Conservation (phyloP, 1,140 invertebrate species). For the Mamestra configurata region DNA sequence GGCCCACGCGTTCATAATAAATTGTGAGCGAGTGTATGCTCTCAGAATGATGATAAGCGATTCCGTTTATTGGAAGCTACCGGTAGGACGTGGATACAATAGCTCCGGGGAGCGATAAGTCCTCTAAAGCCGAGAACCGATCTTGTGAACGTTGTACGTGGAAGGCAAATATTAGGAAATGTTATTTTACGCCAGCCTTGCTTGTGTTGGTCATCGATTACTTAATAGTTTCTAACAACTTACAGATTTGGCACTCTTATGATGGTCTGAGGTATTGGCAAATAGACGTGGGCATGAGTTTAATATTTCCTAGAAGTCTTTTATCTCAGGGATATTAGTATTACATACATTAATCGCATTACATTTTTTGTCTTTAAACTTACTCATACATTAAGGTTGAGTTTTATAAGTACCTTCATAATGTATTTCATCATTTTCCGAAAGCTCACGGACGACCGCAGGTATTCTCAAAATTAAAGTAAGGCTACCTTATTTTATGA, state of each 20-base stretch:
- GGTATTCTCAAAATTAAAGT: background rate
- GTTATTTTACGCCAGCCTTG: background rate
- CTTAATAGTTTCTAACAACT: slow-evolving; percentile 25
- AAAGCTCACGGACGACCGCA: background rate
- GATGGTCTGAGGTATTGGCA: slow-evolving; percentile 4
- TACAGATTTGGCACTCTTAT: slow-evolving; percentile 8
- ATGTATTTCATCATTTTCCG: background rate
- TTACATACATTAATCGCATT: background rate
- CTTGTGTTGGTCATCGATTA: background rate
- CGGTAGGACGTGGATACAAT: slow-evolving; percentile 23
- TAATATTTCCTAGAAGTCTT: slow-evolving; percentile 10
- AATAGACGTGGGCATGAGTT: background rate
- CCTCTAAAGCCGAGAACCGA: background rate
- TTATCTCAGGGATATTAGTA: slow-evolving; percentile 3
- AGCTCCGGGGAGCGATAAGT: background rate
- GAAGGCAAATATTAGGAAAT: slow-evolving; percentile 14
- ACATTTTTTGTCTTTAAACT: background rate
- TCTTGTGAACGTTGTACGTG: background rate
- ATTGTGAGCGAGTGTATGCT: slow-evolving; percentile 32
- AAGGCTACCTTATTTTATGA: background rate
- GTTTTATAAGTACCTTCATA: no score
- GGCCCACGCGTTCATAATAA: slow-evolving; percentile 31
- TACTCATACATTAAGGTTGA: no score
- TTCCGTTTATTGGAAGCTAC: slow-evolving; percentile 3
- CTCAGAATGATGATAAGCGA: slow-evolving; percentile 26